These are phyloP conservation scores for Hydraecia micacea DNA, from an alignment of 2,888 invertebrate genomes.

Conservation along the genomic window DNA sequence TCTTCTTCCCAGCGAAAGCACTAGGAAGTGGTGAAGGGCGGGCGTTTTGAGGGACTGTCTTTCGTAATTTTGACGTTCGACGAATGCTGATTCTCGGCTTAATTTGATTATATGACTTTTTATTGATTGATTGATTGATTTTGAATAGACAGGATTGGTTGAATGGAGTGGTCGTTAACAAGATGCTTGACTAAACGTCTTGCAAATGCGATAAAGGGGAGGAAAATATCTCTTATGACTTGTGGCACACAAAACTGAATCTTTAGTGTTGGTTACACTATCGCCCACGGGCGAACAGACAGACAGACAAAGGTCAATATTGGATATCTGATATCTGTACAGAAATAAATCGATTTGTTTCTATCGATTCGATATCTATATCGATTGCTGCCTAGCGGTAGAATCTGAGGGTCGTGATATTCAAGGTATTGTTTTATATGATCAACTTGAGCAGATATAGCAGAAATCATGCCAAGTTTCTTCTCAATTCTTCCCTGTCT, in stretches of 20 bases:
- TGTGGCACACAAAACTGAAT: slow-evolving; percentile 45
- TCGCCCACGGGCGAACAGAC: slow-evolving; percentile 49
- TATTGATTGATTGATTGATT: no score
- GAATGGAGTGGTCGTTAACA: background rate
- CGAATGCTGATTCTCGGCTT: no score
- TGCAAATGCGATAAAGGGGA: background rate
- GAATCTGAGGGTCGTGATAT: slow-evolving; percentile 4
- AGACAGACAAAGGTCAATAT: slow-evolving; percentile 63
- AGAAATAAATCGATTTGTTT: slow-evolving; percentile 53
- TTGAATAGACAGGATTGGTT: background rate
- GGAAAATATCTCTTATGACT: slow-evolving; percentile 24
- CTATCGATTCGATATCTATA: slow-evolving; percentile 20
- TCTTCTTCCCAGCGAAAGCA: no score
- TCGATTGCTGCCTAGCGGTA: slow-evolving; percentile 4
- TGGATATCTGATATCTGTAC: slow-evolving; percentile 65
- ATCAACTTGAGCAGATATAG: background rate
- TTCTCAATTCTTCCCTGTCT: background rate
- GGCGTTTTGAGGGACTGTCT: no score
- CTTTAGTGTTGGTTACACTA: slow-evolving; percentile 56
- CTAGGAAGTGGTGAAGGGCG: no score
- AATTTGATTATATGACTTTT: no score
- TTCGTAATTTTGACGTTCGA: no score
- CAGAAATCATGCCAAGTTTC: background rate
- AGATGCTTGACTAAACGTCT: background rate
- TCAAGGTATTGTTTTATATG: background rate